Evolutionary conservation across 1,140 invertebrate species (phyloP).

Genomic region (Ips typographus): DNA sequence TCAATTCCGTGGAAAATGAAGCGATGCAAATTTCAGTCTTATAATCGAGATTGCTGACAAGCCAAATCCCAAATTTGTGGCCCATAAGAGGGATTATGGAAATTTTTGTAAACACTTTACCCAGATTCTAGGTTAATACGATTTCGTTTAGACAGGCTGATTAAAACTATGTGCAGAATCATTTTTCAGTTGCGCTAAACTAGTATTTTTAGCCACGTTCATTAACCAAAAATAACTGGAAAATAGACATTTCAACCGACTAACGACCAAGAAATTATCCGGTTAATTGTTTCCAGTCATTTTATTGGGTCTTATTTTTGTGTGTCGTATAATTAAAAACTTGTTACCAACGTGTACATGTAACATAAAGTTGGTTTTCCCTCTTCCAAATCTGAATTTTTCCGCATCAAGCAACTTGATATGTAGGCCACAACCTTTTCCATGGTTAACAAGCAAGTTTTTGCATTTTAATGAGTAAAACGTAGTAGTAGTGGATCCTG

Average conservation of each 20-base stretch:
- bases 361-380: conserved; percentile 1
- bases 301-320: background rate
- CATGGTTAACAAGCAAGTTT: no score
- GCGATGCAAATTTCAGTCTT: conserved; percentile 2
- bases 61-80: conserved; percentile 19
- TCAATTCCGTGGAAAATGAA: conserved; percentile 6
- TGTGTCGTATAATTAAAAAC: background rate
- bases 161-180: no score
- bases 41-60: conserved; percentile 26
- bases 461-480: no score
- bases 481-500: no score
- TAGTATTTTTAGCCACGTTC: background rate
- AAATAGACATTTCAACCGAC: conserved; percentile 19
- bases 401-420: conserved; percentile 1
- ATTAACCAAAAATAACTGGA: conserved; percentile 17
- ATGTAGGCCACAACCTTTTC: background rate
- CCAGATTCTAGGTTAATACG: conserved; percentile 24
- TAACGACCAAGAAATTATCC: conserved; percentile 17
- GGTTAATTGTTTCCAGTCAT: conserved; percentile 8
- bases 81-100: conserved; percentile 31
- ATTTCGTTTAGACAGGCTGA: background rate
- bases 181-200: background rate
- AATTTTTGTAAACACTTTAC: conserved; percentile 32
- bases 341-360: background rate
- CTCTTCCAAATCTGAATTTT: background rate